Base-by-base conservation (phyloP, 2,888 invertebrate species). In the Stenotaenia linearis region DNA sequence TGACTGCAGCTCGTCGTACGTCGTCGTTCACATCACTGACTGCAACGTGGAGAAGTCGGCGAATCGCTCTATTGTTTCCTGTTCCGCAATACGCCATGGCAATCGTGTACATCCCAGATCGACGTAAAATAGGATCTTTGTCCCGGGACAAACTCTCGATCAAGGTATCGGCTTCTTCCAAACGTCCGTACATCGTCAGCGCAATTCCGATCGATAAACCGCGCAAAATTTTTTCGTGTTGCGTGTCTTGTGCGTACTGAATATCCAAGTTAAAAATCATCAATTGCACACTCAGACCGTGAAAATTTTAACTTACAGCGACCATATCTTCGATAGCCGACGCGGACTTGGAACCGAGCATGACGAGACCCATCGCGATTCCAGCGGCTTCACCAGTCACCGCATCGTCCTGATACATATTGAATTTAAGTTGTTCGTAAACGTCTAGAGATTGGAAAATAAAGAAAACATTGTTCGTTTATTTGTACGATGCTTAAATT, bases 11-110 rank as follows among this genome's bases (percentile, higher is more conserved):
- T 80, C 99, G 91, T 82, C 99, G 92, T 0, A 99, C 99, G 87
- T 99, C 99, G 85, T 99, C 97, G 85, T 98, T 98, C 0, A 99
- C 98, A 88, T 99, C 99, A 50, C 97, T 97, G 80, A 97, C 98
- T 50, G 98, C 98, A 80, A 97, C 95, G 86, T 97, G 97, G 6
- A 99, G 91, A 61, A 99, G 90, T 83, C 93, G 93, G 79, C 97
- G 91, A 84, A 98, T 97, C 1, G 98, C 98, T 85, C 94, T 93
- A 86, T 98, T 99, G 86, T 97, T 97, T 79, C 98, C 98, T 12
- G 97, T 97, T 79, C 99, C 99, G 86, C 96, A 97, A 86, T 98
- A 98, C 0, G 98, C 98, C 91, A 98, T 97, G 0, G 98, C 98
- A 79, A 99, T 90, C 0, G 98, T 98, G 88, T 98, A 98, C 92